These are phyloP conservation scores for Pipa parva DNA, from an alignment of 2,113 vertebrate species.

Conservation along the genomic window DNA sequence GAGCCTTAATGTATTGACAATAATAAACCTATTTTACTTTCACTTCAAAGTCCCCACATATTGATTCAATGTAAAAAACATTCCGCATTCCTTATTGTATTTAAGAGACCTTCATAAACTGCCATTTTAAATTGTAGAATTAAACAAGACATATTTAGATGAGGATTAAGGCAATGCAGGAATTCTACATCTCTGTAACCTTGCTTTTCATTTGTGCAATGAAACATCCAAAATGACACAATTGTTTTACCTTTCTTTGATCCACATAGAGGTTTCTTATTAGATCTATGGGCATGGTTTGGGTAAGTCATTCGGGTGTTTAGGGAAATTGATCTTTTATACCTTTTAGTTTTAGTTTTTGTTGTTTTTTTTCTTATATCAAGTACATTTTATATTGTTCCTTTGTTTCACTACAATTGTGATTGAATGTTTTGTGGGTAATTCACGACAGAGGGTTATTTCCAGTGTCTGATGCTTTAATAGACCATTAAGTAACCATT, in stretches of 20 bases:
- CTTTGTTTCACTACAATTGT: too few relatives aligned
- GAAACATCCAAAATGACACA: constrained; percentile 30
- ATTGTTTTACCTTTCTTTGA: constrained; percentile 25
- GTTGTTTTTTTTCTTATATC: too few relatives aligned
- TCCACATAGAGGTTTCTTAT: constrained; percentile 17
- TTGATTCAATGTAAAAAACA: too few relatives aligned
- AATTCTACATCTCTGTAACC: constrained; percentile 31
- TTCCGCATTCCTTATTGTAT: constrained; percentile 10
- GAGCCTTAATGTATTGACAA: too few relatives aligned
- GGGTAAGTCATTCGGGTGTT: constrained; percentile 14
- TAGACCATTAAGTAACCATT: too few relatives aligned
- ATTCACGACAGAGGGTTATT: too few relatives aligned
- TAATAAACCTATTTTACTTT: too few relatives aligned
- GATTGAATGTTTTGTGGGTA: too few relatives aligned
- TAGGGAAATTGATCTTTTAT: constrained; percentile 32
- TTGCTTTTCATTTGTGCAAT: constrained; percentile 30
- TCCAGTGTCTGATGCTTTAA: too few relatives aligned
- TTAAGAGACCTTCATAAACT: constrained; percentile 10
- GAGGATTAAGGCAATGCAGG: constrained; percentile 22
- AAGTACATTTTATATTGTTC: neutral
- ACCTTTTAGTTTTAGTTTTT: constrained; percentile 5
- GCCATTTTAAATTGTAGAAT: constrained; percentile 16
- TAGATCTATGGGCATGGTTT: constrained; percentile 18
- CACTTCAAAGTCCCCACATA: too few relatives aligned
- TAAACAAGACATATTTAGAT: constrained; percentile 9